phyloP scores from a whole-genome alignment of 2,113 vertebrate species.

The Cyprinus carpio region DNA sequence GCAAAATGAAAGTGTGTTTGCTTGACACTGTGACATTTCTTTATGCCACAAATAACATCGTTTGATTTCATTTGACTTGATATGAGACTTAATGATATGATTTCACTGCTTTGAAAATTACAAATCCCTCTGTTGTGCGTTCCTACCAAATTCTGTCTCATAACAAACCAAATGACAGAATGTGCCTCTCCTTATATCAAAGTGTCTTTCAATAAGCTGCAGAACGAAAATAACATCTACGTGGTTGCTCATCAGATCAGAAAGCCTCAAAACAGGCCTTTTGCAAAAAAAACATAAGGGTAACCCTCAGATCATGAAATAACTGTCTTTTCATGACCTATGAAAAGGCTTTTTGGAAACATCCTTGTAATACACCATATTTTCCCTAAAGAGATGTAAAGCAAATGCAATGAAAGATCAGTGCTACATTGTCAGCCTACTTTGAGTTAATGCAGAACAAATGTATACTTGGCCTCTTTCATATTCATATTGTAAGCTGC shows the following conservation, averaged over 20 bases:
- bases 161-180: conserved; percentile 44
- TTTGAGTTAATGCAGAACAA: conserved; percentile 71
- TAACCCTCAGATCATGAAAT: conserved; percentile 53
- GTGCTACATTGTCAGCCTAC: conserved; percentile 46
- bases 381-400: conserved; percentile 51
- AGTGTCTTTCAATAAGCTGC: conserved; percentile 46
- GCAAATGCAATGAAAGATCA: conserved; percentile 59
- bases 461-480: conserved; percentile 66
- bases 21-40: conserved; percentile 24
- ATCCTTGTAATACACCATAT: conserved; percentile 47
- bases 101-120: conserved; percentile 40
- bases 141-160: conserved; percentile 21
- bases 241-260: conserved; percentile 35
- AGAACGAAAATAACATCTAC: conserved; percentile 40
- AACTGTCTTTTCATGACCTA: conserved; percentile 52
- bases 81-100: conserved; percentile 51
- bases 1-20: not conserved
- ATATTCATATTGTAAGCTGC: conserved; percentile 77
- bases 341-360: conserved; percentile 55
- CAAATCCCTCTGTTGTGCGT: conserved; percentile 40
- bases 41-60: conserved; percentile 22
- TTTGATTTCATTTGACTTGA: conserved; percentile 35
- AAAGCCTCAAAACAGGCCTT: conserved; percentile 35
- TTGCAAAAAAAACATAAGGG: conserved; percentile 31
- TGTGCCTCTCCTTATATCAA: conserved; percentile 28